Evolutionary conservation across 2,888 invertebrate species (phyloP).

Genomic region (Leptothorax acervorum): DNA sequence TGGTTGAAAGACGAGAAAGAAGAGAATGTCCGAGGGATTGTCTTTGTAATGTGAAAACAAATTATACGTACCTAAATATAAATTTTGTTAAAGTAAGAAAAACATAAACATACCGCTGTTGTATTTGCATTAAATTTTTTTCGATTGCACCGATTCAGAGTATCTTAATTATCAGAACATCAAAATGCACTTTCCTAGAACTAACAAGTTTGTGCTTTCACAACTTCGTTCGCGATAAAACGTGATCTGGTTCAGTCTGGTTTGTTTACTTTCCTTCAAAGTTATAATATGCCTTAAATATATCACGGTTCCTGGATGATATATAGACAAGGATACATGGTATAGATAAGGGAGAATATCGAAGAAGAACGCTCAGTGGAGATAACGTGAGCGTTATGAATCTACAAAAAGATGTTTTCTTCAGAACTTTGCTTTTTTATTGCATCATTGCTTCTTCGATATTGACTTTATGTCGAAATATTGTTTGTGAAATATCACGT

Average conservation of each 20-base stretch:
- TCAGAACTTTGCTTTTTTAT: constrained; percentile 22
- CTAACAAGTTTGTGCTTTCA: constrained; percentile 19
- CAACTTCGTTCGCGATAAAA: constrained; percentile 25
- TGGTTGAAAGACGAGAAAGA: not conserved
- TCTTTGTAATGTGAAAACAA: not conserved
- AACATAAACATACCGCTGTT: not conserved
- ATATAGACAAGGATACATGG: not conserved
- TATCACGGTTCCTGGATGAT: constrained; percentile 3
- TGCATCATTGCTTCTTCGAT: not conserved
- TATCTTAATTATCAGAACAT: constrained; percentile 21
- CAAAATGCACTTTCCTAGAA: constrained; percentile 18
- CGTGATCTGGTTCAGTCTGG: not conserved
- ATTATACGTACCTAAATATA: constrained; percentile 2
- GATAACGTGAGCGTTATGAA: constrained; percentile 24
- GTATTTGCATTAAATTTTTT: not conserved
- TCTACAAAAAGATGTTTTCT: constrained; percentile 27
- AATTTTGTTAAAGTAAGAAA: not conserved
- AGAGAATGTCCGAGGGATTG: not conserved
- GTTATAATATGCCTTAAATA: constrained; percentile 44
- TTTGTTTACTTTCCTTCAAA: constrained; percentile 38
- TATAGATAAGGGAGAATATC: constrained; percentile 1
- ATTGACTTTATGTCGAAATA: constrained; percentile 28
- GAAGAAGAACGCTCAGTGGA: not conserved
- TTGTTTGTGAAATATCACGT: not conserved
- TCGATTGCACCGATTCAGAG: not conserved